Conservation (phyloP, 2,888 invertebrate species). For the Axea sp. region DNA sequence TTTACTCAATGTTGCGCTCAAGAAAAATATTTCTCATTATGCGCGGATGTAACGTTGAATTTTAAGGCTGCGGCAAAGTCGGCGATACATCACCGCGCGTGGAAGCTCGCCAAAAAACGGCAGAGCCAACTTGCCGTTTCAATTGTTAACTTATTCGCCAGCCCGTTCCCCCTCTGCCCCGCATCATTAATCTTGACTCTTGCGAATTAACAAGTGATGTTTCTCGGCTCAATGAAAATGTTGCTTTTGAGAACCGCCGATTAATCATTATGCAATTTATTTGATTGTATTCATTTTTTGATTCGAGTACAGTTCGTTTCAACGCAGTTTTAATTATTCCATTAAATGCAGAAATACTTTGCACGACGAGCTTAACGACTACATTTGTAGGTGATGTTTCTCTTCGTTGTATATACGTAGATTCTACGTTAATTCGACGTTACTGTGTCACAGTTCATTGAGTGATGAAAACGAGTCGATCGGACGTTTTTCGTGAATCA, state of each 20-base stretch:
- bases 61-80: conserved; percentile 34
- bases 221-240: conserved; percentile 5
- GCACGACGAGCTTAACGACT: no score
- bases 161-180: background rate
- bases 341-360: no score
- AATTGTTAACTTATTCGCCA: conserved; percentile 38
- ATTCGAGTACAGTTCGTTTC: no score
- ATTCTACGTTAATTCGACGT: no score
- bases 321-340: no score
- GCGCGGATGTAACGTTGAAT: conserved; percentile 13
- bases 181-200: conserved; percentile 30
- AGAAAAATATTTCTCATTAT: conserved; percentile 44
- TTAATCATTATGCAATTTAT: conserved; percentile 4
- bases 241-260: conserved; percentile 9
- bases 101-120: conserved; percentile 38
- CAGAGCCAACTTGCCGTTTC: conserved; percentile 39
- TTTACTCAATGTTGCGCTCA: conserved; percentile 25
- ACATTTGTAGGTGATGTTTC: no score
- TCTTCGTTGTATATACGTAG: no score
- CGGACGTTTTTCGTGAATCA: no score
- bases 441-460: no score
- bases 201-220: conserved; percentile 16
- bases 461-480: no score
- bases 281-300: background rate
- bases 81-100: conserved; percentile 27